Evolutionary conservation across 2,888 invertebrate genomes (phyloP), one percentile per base, ranked within the genome.

Genomic region (Schrankia costaestrigalis): DNA sequence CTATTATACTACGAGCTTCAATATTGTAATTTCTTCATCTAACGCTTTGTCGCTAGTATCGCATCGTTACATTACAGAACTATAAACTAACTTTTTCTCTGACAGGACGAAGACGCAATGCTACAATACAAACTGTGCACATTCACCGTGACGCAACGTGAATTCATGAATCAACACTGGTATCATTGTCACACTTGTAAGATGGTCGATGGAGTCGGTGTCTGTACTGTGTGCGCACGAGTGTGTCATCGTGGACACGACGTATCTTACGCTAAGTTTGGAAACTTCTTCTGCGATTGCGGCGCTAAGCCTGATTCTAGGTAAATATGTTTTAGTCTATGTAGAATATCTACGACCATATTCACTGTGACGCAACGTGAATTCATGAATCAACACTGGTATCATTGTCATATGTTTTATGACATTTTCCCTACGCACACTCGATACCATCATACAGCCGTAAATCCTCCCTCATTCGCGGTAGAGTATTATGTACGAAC

Each of bases 251-350:
- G 95, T 51, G 97, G 96, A 0, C 99, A 99, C 71, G 99, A 99
- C 75, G 93, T 98, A 1, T 85, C 97, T 3, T 99, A 98, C 71
- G 97, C 98, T 31, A 99, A 99, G 78, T 97, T 95, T 72, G 99
- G 99, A 1, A 98, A 98, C 69, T 99, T 99, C 90, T 99, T 99
- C 89, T 99, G 99, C 70, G 99, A 99, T 78, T 99, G 99, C 72
- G 99, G 99, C 1, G 98, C 98, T 1, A 98, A 97, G 73, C 96
- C 97, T 30, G 97, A 97, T 32, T 86, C 86, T 0, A 88, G 87
- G 89, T 88, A 36, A 46, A 9, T 8, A 6, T 14, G 3, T 13
- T 9, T 1, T 3, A 3, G 21, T 7, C n/a, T 8, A n/a, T 21
- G 3, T 21, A 21, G 21, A 21, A 7, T 3, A 8, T 4, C 3